phyloP scores from a whole-genome alignment of 2,113 vertebrate species.

The Vidua macroura region DNA sequence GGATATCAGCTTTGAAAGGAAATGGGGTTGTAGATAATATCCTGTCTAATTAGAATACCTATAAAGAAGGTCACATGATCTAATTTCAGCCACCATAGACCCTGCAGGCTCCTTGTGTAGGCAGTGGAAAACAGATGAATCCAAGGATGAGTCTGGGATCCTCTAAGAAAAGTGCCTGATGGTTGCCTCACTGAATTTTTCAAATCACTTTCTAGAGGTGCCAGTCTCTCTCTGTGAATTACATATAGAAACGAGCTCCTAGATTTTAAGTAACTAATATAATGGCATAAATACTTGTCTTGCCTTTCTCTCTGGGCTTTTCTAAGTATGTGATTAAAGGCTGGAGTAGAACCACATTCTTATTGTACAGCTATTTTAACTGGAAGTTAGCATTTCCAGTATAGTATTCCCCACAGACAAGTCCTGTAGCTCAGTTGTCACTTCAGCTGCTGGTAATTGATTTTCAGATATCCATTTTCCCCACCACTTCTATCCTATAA shows the following conservation, averaged over 20 bases:
- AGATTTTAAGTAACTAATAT: neutral
- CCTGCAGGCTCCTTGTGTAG: neutral
- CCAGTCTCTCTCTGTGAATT: neutral
- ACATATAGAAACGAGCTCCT: neutral
- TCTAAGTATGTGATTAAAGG: neutral
- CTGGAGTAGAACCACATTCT: neutral
- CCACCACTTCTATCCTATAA: neutral
- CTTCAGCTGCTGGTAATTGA: neutral
- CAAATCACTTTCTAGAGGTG: neutral
- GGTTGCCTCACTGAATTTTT: neutral
- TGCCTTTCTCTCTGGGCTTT: neutral
- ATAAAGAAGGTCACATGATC: neutral
- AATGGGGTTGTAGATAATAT: constrained; percentile 53
- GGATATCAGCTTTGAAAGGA: constrained; percentile 17
- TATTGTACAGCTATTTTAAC: neutral
- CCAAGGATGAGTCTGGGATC: neutral
- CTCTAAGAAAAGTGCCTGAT: neutral
- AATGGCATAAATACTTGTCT: neutral
- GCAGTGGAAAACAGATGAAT: neutral
- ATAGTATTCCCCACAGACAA: neutral
- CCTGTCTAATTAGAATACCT: constrained; percentile 50
- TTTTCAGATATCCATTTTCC: neutral
- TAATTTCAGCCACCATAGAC: neutral
- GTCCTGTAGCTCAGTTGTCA: neutral
- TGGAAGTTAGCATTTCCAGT: neutral